Conservation (phyloP, 2,888 invertebrate genomes). For the Campoletis raptor region DNA sequence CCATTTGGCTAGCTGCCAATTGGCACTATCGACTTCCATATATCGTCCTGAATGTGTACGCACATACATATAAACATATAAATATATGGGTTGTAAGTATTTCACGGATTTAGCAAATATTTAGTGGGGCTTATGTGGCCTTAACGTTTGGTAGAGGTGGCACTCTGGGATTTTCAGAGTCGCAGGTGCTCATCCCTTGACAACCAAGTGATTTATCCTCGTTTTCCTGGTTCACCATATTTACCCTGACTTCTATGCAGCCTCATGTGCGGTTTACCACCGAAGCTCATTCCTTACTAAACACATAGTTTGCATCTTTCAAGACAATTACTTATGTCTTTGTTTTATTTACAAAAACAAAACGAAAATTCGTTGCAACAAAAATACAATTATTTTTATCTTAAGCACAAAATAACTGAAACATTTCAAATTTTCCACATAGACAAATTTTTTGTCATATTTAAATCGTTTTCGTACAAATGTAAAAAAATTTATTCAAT, state of each 20-base stretch:
- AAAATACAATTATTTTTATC: background rate
- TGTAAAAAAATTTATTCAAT: background rate
- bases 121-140: conserved; percentile 80
- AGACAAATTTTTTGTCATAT: background rate
- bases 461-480: no score
- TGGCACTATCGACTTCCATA: conserved; percentile 79
- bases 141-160: conserved; percentile 76
- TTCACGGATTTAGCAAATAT: conserved; percentile 82
- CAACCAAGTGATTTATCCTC: conserved; percentile 77
- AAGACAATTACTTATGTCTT: background rate
- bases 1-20: conserved; percentile 83
- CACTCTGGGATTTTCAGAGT: conserved; percentile 47
- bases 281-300: conserved; percentile 45
- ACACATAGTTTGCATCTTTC: conserved; percentile 12
- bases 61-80: conserved; percentile 8
- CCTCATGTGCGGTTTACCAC: conserved; percentile 57
- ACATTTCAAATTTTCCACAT: background rate
- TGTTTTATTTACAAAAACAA: background rate
- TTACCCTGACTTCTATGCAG: conserved; percentile 50
- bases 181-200: conserved; percentile 80
- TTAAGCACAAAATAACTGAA: background rate
- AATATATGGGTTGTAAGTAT: conserved; percentile 72
- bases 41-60: conserved; percentile 17
- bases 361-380: background rate
- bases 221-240: conserved; percentile 68